A percentile compares a stretch with the other conserved stretches of the same genome.
phyloP scores from a whole-genome alignment of 2,888 invertebrate species.

The Pteria penguin region DNA sequence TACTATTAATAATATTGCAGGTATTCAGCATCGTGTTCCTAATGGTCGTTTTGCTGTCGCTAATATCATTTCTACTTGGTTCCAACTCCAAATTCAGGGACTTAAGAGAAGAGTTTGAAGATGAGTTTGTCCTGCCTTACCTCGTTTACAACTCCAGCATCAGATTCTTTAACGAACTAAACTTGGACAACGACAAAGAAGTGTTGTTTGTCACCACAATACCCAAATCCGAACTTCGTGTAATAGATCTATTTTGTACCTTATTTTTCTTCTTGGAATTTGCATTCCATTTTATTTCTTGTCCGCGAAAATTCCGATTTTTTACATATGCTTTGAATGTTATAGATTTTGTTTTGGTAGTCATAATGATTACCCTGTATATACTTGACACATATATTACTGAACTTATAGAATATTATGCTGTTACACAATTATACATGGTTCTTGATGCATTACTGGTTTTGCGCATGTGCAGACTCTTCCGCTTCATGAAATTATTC shows the following conservation, averaged over 20 bases:
- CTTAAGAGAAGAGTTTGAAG: neutral
- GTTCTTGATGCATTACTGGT: conserved; percentile 6
- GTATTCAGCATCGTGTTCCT: conserved; percentile 24
- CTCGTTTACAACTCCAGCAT: neutral
- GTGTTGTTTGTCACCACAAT: conserved; percentile 24
- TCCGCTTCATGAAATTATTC: conserved; percentile 27
- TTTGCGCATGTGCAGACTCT: conserved; percentile 30
- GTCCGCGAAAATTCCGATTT: conserved; percentile 27
- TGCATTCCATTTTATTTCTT: conserved; percentile 26
- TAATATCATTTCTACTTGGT: neutral
- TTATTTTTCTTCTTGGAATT: conserved; percentile 31
- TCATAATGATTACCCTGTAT: conserved; percentile 21
- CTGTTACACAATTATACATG: conserved; percentile 13
- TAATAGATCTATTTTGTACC: conserved; percentile 15
- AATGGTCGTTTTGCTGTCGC: conserved; percentile 24
- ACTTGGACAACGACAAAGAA: conserved; percentile 29
- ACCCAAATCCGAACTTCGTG: neutral
- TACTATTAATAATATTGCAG: conserved; percentile 10
- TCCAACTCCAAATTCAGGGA: conserved; percentile 7
- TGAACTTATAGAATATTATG: conserved; percentile 5
- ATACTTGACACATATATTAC: conserved; percentile 4
- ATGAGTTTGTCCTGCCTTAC: neutral
- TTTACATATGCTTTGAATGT: conserved; percentile 33
- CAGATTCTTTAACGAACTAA: neutral
- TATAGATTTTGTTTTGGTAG: conserved; percentile 22